Base-by-base conservation (phyloP, 1,140 invertebrate species). In the Odontomachus brunneus region DNA sequence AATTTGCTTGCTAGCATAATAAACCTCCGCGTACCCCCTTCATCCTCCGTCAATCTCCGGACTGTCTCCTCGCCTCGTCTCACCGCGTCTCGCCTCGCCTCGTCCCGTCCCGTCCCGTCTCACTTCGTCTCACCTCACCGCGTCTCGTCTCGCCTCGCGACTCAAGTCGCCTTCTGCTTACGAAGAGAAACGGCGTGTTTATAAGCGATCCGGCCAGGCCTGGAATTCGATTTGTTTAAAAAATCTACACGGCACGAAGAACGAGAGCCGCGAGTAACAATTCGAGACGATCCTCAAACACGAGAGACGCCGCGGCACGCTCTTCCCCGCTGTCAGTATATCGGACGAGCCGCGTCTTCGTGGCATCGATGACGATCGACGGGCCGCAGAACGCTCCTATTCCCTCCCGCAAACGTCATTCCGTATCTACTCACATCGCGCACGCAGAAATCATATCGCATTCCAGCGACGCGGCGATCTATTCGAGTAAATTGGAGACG, bases 161-260 rank as follows among this genome's bases (percentile, higher is more conserved):
- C 55, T 62, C 69, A 19, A 62, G 44, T 17, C 26, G 49, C 24
- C 48, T 74, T 57, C 51, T 80, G 75, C 75, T 57, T 71, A 71
- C 33, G 33, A 69, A 38, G 75, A 80, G 75, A 71, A 80, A 69
- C 48, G 81, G 44, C 71, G 84, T 91, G 87, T 92, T 93, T 93
- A 90, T 90, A 92, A 92, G 85, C 90, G 84, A 74, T 81, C 83
- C 55, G 19, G 59, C 76, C 82, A 74, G 75, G 71, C 44, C 60
- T 90, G 91, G 91, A 92, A 92, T 92, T 91, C 85, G 90, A 91
- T 90, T 92, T 92, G 92, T 93, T 92, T 92, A 88, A 91, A 44
- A 92, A 91, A 90, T 89, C 80, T 48, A 87, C 62, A 84, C 85
- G 51, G 55, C 72, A 66, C 73, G 84, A 71, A 55, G 62, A 66